Percentiles rank a stretch among this genome's conserved stretches.
Evolutionary conservation across 2,113 vertebrate species (phyloP).

Genomic region (rat (Rattus norvegicus)): DNA sequence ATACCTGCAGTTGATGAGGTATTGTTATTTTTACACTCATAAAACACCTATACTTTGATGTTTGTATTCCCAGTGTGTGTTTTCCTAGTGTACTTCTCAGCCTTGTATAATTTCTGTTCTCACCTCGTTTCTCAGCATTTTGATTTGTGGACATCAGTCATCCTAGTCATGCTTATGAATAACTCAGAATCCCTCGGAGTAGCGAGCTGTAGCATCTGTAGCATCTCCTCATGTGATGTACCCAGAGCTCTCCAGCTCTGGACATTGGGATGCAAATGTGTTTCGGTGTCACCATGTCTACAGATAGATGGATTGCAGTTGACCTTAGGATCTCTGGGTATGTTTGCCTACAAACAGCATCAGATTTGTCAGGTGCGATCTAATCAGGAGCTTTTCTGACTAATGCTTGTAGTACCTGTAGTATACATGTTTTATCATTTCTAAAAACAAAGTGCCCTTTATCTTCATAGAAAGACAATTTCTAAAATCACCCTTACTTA

Average conservation of each 20-base stretch:
- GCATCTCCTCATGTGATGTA: fast-evolving
- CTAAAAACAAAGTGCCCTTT: not conserved
- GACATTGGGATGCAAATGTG: not conserved
- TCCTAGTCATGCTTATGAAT: not conserved
- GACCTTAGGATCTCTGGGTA: not conserved
- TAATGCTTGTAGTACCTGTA: not conserved
- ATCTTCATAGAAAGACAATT: not conserved
- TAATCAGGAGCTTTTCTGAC: not conserved
- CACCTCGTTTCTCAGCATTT: not conserved
- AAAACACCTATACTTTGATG: not conserved
- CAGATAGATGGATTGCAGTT: not conserved
- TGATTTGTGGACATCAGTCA: not conserved
- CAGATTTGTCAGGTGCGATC: not conserved
- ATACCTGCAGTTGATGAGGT: not conserved
- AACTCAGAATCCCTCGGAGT: not conserved
- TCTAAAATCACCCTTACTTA: constrained; percentile 21
- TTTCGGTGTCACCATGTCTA: not conserved
- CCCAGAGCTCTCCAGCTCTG: not conserved
- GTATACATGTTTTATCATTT: constrained; percentile 28
- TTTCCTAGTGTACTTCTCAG: not conserved
- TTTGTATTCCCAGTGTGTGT: not conserved
- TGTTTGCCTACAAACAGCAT: not conserved
- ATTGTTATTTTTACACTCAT: not conserved
- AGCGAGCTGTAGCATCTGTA: no score
- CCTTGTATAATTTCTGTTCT: not conserved